phyloP scores from a whole-genome alignment of 2,888 invertebrate genomes.

The Drosophila greeni region DNA sequence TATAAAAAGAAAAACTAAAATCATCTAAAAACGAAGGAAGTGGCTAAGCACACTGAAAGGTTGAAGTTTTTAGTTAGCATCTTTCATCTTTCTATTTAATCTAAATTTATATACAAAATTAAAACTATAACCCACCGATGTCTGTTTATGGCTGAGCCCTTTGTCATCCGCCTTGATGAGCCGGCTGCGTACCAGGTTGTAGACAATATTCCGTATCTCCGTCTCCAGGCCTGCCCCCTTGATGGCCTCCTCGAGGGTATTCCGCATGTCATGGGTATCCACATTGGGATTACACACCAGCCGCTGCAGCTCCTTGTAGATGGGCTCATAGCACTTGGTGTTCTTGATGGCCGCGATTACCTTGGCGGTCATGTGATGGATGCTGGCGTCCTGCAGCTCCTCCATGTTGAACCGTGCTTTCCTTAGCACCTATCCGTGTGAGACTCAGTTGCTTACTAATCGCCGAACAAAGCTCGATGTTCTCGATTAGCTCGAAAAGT shows the following conservation, averaged over 20 bases:
- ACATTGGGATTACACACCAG: conserved; percentile 88
- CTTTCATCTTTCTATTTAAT: too few relatives aligned
- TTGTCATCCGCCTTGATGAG: conserved; percentile 47
- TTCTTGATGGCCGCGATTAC: conserved; percentile 89
- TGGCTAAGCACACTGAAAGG: not conserved
- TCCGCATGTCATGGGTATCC: conserved; percentile 87
- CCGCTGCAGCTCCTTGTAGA: conserved; percentile 88
- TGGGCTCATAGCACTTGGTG: conserved; percentile 86
- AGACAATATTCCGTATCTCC: conserved; percentile 90
- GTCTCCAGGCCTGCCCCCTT: conserved; percentile 89
- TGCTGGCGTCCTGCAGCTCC: conserved; percentile 79
- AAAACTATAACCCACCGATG: conserved; percentile 34
- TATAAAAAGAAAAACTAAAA: too few relatives aligned
- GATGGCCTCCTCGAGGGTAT: conserved; percentile 86
- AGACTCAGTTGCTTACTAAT: conserved; percentile 5
- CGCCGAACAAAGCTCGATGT: conserved; percentile 9
- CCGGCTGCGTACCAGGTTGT: conserved; percentile 85
- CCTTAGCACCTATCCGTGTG: not conserved
- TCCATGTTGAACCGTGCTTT: conserved; percentile 69
- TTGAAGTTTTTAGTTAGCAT: not conserved
- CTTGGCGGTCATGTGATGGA: conserved; percentile 87
- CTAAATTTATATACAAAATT: too few relatives aligned
- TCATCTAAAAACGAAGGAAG: not conserved
- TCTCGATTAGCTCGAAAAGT: conserved; percentile 28
- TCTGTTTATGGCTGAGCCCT: conserved; percentile 25